phyloP scores from a whole-genome alignment of 2,888 invertebrate genomes.

The Allolobophora icterica region DNA sequence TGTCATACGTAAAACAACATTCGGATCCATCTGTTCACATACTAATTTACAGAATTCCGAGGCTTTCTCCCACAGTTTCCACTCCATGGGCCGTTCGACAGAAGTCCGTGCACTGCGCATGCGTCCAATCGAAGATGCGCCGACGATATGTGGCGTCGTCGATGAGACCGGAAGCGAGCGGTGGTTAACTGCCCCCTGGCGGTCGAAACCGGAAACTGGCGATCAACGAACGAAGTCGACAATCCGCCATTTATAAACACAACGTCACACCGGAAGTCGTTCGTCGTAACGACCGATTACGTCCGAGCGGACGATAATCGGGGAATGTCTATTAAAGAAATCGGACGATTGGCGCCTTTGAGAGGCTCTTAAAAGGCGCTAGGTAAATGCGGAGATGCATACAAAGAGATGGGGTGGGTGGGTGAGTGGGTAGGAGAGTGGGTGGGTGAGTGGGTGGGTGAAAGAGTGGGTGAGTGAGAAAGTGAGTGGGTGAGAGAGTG shows the following conservation, averaged over 20 bases:
- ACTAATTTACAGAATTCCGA: not conserved
- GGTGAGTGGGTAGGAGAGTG: not conserved
- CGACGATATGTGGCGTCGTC: too few species aligned
- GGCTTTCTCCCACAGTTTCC: not conserved
- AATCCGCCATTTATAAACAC: slow-evolving; percentile 23
- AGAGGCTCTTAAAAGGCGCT: not conserved
- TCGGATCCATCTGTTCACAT: not conserved
- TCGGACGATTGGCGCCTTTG: not conserved
- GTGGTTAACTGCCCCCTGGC: slow-evolving; percentile 29
- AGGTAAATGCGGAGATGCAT: not conserved
- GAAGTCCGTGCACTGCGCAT: not conserved
- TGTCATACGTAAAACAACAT: too few species aligned
- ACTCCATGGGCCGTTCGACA: not conserved
- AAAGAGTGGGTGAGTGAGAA: not conserved
- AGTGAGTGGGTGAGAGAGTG: too few species aligned
- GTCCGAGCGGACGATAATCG: not conserved
- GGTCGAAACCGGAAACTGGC: slow-evolving; percentile 6
- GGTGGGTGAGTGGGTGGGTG: not conserved
- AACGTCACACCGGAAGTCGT: not conserved
- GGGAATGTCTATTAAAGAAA: slow-evolving; percentile 1
- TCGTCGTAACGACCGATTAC: not conserved
- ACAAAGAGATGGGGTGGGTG: not conserved
- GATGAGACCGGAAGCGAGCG: slow-evolving; percentile 17
- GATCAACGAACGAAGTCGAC: not conserved
- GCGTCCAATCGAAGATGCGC: not conserved